phyloP scores from a whole-genome alignment of 2,888 invertebrate species.

The Acholoe squamosa region DNA sequence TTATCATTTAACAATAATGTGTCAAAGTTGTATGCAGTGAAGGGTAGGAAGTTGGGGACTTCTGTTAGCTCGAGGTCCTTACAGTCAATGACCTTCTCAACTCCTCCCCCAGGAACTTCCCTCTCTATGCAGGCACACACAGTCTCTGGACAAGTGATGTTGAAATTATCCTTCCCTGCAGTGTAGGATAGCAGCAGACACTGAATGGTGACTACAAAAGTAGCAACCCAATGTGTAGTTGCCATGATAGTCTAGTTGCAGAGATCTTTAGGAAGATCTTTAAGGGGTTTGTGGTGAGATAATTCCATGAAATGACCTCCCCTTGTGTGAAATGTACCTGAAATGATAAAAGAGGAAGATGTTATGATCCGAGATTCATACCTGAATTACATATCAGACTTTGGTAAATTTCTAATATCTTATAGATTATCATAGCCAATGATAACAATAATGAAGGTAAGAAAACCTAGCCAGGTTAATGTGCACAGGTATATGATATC shows the following conservation, averaged over 20 bases:
- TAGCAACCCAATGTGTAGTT: not conserved
- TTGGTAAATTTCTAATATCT: not conserved
- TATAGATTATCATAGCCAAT: not conserved
- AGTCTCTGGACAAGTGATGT: constrained; percentile 39
- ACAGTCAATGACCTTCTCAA: constrained; percentile 32
- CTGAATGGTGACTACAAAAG: not conserved
- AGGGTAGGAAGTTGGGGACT: constrained; percentile 13
- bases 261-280: not conserved
- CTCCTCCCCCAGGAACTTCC: not conserved
- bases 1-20: not conserved
- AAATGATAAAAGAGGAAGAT: not conserved
- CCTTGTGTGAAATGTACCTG: not conserved
- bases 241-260: not conserved
- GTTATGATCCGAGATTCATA: no score
- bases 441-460: not conserved
- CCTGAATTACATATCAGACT: no score
- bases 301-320: not conserved
- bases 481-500: not conserved
- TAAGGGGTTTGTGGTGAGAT: not conserved
- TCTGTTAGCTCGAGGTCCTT: not conserved
- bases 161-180: not conserved
- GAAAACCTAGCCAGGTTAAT: not conserved
- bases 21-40: not conserved
- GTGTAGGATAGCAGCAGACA: not conserved
- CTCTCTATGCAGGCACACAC: not conserved